Evolutionary conservation across 2,888 invertebrate species (phyloP).

Genomic region (Petrophora chlorosata): DNA sequence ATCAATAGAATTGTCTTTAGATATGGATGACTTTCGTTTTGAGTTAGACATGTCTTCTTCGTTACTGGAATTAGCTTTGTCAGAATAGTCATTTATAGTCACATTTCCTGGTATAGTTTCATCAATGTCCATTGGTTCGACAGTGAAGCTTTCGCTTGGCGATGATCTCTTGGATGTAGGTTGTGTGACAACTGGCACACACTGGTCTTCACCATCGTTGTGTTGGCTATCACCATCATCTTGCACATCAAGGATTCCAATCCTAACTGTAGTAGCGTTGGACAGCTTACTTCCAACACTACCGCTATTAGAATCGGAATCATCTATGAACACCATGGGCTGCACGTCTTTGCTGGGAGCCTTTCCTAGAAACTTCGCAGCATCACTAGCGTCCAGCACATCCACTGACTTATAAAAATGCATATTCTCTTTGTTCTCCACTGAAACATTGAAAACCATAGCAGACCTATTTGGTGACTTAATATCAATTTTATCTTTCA

Average conservation of each 20-base stretch:
- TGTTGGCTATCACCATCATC: conserved; percentile 34
- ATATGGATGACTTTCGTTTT: conserved; percentile 13
- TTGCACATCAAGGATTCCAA: conserved; percentile 37
- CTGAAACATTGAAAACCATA: conserved; percentile 4
- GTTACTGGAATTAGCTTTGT: conserved; percentile 30
- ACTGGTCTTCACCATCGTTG: conserved; percentile 60
- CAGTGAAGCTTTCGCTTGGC: conserved; percentile 46
- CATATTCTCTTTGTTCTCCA: conserved; percentile 26
- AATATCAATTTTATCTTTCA: conserved; percentile 34
- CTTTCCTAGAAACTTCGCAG: conserved; percentile 51
- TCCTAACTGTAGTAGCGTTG: too few species aligned
- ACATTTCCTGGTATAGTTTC: conserved; percentile 66
- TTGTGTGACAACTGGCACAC: conserved; percentile 64
- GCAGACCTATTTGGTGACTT: conserved; percentile 17
- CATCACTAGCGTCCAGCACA: conserved; percentile 29
- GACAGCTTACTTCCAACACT: conserved; percentile 38
- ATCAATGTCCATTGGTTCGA: conserved; percentile 79
- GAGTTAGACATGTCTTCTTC: conserved; percentile 20
- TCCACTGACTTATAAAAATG: conserved; percentile 15
- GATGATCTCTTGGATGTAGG: conserved; percentile 30
- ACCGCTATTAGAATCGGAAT: conserved; percentile 61
- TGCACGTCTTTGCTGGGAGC: conserved; percentile 47
- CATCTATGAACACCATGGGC: conserved; percentile 59
- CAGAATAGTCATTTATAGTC: conserved; percentile 44
- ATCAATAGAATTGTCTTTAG: conserved; percentile 17